Evolutionary conservation across 2,797 vertebrate genomes (phyloP), one percentile per base, ranked within the genome.

Genomic region (Cephalopachus bancanus): DNA sequence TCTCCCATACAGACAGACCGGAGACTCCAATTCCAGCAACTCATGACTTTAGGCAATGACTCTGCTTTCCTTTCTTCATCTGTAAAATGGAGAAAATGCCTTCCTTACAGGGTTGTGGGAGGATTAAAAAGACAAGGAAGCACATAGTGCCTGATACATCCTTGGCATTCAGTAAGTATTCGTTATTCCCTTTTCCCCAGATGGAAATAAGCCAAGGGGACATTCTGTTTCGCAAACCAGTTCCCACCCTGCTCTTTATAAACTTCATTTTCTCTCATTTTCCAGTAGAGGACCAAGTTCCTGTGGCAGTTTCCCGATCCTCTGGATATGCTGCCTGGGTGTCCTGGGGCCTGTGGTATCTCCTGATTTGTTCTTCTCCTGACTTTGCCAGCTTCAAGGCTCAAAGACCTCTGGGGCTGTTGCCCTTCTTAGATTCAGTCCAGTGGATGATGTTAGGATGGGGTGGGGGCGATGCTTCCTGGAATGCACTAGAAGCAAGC

Each of bases 31-130:
- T 88, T 28, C 28, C 51, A 75, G 60, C 57, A 28, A 37, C 15
- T 19, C 1, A 14, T 26, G 44, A 67, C 16, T 16, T 37, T 37
- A 60, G 86, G 75, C 55, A 65, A 79, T 10, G 10, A 7, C 24
- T 30, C 71, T 85, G 88, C 96, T 93, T 96, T 64, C 17, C 86
- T 94, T 94, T 94, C 81, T 94, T 93, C 86, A 9, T 72, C 9
- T 0, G 30, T 0, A 0, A 67, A 1, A 3, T 0, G 7, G 59
- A 86, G 83, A 59, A 37, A 30, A 79, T 57, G 44, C 19, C 1
- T 4, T 72, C 44, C 72, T 67, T 72, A 44, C 0, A 3, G 30
- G 44, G 7, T 33, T 67, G 30, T 44, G 55, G 26, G 78, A 44
- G 24, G 22, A 59, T 76, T 24, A 57, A 62, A 49, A 53, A 80